Evolutionary conservation across 2,888 invertebrate genomes (phyloP).

Genomic region (Drosophila phalerata): DNA sequence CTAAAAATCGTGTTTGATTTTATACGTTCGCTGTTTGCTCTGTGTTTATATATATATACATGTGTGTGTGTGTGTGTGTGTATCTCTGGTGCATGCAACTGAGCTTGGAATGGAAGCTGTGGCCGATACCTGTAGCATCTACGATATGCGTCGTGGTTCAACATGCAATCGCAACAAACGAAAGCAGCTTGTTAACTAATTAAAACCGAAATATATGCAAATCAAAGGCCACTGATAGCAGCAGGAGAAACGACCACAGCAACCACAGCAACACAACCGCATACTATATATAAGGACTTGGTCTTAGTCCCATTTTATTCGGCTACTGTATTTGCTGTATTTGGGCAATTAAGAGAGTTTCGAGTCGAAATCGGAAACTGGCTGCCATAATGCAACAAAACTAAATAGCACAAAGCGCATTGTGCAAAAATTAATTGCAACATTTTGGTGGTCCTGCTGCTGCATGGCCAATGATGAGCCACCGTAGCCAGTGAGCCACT

Average conservation of each 20-base stretch:
- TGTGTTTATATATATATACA: conserved; percentile 8
- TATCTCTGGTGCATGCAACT: conserved; percentile 57
- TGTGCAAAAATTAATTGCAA: conserved; percentile 83
- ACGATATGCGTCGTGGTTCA: conserved; percentile 80
- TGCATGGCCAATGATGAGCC: conserved; percentile 11
- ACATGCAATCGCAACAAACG: conserved; percentile 82
- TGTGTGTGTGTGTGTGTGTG: conserved; percentile 23
- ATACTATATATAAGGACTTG: conserved; percentile 4
- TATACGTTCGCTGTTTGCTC: conserved; percentile 59
- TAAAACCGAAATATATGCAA: conserved; percentile 85
- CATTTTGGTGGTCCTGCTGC: conserved; percentile 82
- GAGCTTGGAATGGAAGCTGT: conserved; percentile 15
- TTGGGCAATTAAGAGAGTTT: conserved; percentile 47
- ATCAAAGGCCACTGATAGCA: conserved; percentile 73
- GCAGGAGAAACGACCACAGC: not conserved
- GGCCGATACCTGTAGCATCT: conserved; percentile 67
- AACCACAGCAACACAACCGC: not conserved
- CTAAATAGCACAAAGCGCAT: conserved; percentile 77
- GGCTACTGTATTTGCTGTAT: conserved; percentile 44
- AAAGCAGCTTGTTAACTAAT: conserved; percentile 85
- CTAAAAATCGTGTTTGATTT: conserved; percentile 82
- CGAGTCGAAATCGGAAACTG: conserved; percentile 1
- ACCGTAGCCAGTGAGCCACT: conserved; percentile 15
- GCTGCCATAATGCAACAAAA: conserved; percentile 62
- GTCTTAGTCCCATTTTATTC: conserved; percentile 14